A percentile compares a stretch with the other conserved stretches of the same genome.
Conservation (phyloP, 2,888 invertebrate species). For the Stramonita haemastoma region DNA sequence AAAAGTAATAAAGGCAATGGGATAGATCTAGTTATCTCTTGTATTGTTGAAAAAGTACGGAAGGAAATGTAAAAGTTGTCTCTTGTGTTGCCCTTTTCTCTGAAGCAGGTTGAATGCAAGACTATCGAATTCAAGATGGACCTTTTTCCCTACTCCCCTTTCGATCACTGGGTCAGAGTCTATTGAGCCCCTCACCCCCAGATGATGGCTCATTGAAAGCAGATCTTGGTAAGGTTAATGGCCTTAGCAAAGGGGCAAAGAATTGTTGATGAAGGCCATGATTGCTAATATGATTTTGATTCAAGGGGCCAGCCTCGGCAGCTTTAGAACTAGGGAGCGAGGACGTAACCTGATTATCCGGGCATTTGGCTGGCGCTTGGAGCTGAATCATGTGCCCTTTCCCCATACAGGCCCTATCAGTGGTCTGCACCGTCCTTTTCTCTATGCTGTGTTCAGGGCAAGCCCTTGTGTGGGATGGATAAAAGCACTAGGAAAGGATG, state of each 20-base stretch:
- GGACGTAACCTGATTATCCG: slow-evolving; percentile 19
- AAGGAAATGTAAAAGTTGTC: too few species aligned
- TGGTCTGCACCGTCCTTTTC: not conserved
- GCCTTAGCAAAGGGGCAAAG: slow-evolving; percentile 39
- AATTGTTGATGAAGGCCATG: slow-evolving; percentile 45
- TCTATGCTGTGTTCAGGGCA: not conserved
- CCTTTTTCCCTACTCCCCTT: too few species aligned
- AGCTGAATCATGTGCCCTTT: slow-evolving; percentile 40
- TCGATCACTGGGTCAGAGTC: too few species aligned
- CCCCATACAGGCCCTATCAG: not conserved
- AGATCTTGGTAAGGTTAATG: slow-evolving; percentile 34
- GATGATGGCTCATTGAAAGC: too few species aligned
- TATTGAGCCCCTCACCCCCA: too few species aligned
- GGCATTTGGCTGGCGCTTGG: not conserved
- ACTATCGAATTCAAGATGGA: too few species aligned
- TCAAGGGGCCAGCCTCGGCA: slow-evolving; percentile 17
- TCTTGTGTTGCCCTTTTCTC: too few species aligned
- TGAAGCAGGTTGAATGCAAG: too few species aligned
- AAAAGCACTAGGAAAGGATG: not conserved
- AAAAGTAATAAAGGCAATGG: too few species aligned
- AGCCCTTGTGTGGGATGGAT: not conserved
- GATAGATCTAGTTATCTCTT: too few species aligned
- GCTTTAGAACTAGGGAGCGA: not conserved
- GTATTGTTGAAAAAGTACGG: too few species aligned
- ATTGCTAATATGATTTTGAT: slow-evolving; percentile 42